Evolutionary conservation across 2,113 vertebrate species (phyloP).

Genomic region (Stomatorhinus ivindoensis): DNA sequence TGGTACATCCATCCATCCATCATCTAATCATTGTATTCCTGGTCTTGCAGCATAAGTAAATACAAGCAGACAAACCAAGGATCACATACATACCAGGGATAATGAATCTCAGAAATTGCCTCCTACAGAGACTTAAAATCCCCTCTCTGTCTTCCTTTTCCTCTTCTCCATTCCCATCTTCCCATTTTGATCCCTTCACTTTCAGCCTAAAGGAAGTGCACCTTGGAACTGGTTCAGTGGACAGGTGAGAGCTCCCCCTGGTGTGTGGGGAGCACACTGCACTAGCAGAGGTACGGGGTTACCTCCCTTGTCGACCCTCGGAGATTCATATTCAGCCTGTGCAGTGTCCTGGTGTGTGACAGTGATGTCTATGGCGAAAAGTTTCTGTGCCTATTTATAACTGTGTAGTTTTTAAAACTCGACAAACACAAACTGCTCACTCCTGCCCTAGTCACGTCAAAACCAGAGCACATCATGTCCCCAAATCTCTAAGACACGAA

Average conservation of each 20-base stretch:
- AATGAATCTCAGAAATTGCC: not conserved
- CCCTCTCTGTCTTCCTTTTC: not conserved
- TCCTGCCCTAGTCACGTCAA: not conserved
- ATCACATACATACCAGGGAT: not conserved
- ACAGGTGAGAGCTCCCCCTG: not conserved
- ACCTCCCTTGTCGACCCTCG: not conserved
- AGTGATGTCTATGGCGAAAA: not conserved
- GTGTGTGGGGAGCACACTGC: not conserved
- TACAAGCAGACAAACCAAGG: not conserved
- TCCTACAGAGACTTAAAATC: not conserved
- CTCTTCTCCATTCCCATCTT: not conserved
- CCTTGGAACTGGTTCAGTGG: not conserved
- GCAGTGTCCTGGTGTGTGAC: not conserved
- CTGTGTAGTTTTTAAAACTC: not conserved
- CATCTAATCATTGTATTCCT: not conserved
- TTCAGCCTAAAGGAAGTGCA: not conserved
- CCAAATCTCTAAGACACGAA: not conserved
- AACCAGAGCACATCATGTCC: not conserved
- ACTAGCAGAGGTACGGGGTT: not conserved
- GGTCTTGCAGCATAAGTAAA: not conserved
- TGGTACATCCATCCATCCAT: not conserved
- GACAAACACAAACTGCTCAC: not conserved
- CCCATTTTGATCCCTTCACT: not conserved
- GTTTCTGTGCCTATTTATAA: not conserved
- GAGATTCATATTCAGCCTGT: not conserved